Conservation (phyloP, 2,797 vertebrate species). For the Epinephelus awoara region DNA sequence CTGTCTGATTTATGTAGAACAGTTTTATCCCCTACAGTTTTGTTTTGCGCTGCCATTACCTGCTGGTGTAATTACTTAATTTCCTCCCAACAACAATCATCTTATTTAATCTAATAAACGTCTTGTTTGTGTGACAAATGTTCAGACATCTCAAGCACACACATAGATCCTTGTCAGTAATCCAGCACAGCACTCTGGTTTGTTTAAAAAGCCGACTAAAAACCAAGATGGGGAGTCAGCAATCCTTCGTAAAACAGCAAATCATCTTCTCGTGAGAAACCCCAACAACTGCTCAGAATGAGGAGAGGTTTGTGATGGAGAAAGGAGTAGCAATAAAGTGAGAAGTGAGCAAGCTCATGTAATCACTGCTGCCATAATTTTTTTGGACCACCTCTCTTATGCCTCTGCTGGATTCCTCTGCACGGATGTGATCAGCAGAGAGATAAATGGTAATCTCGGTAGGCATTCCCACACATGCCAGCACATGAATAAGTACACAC, state of each 20-base stretch:
- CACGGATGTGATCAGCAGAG: constrained; percentile 76
- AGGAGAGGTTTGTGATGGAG: constrained; percentile 30
- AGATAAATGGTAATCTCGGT: constrained; percentile 72
- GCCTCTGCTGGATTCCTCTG: constrained; percentile 67
- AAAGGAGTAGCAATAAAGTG: constrained; percentile 53
- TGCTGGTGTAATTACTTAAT: constrained; percentile 11
- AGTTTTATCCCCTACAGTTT: background rate
- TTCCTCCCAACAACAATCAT: constrained; percentile 14
- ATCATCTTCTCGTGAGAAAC: constrained; percentile 34
- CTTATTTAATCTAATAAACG: constrained; percentile 30
- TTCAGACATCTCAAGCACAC: constrained; percentile 11
- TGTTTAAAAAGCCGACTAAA: constrained; percentile 20
- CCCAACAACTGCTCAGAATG: constrained; percentile 19
- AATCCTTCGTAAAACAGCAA: constrained; percentile 23
- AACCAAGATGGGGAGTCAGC: constrained; percentile 7
- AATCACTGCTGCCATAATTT: constrained; percentile 58
- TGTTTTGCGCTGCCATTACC: constrained; percentile 5
- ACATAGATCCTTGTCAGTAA: background rate
- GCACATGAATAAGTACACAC: constrained; percentile 56
- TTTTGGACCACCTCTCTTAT: constrained; percentile 57
- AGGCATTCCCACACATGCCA: constrained; percentile 65
- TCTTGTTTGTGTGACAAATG: constrained; percentile 33
- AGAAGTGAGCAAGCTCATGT: constrained; percentile 48
- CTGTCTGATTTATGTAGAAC: background rate
- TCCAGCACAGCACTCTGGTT: background rate